Percentiles rank a stretch among this genome's conserved stretches.
These are phyloP conservation scores for Eulithis prunata DNA, from an alignment of 2,888 invertebrate species.

Conservation along the genomic window DNA sequence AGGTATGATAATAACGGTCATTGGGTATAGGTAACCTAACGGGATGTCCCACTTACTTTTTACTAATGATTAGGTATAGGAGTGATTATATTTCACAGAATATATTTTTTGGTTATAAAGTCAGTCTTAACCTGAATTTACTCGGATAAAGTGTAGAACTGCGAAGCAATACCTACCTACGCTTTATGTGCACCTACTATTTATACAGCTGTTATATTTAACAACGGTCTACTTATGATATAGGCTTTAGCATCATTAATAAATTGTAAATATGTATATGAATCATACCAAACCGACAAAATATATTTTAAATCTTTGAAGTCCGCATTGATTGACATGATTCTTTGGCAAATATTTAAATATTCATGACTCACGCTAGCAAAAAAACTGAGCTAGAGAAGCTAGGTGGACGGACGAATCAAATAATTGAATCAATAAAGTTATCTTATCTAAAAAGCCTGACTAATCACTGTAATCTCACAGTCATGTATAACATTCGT, in stretches of 20 bases:
- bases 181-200: conserved; percentile 4
- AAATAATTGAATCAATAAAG: conserved; percentile 22
- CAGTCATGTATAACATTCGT: conserved; percentile 9
- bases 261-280: conserved; percentile 18
- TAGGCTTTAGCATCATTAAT: conserved; percentile 5
- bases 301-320: not conserved
- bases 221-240: conserved; percentile 14
- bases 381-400: not conserved
- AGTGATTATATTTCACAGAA: not conserved
- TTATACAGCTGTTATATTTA: conserved; percentile 23
- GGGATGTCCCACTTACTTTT: conserved; percentile 14
- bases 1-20: conserved; percentile 17
- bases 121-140: too few species aligned
- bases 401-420: not conserved
- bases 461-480: conserved; percentile 18
- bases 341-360: conserved; percentile 9
- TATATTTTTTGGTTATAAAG: too few species aligned
- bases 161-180: not conserved
- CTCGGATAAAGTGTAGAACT: not conserved
- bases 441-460: conserved; percentile 28
- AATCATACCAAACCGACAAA: conserved; percentile 8
- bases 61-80: conserved; percentile 3
- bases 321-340: not conserved
- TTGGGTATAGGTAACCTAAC: conserved; percentile 18
- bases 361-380: conserved; percentile 3